Conservation (phyloP, 2,888 invertebrate genomes). For the Morpho deidamia region DNA sequence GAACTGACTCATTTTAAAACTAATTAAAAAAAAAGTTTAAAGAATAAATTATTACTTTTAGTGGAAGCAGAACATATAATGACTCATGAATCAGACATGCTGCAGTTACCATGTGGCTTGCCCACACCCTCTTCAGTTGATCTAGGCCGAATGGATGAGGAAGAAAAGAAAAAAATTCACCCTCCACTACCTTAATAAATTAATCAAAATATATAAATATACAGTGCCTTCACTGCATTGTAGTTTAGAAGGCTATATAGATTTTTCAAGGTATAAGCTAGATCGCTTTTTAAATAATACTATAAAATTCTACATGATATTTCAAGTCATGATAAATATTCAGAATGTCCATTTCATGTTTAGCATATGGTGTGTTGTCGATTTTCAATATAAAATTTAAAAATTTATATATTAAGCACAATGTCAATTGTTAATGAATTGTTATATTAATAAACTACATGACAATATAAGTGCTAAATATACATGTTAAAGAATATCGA, state of each 20-base stretch:
- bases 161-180: conserved; percentile 82
- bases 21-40: not conserved
- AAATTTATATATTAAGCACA: too few species aligned
- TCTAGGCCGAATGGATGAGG: conserved; percentile 79
- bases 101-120: conserved; percentile 85
- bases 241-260: conserved; percentile 15
- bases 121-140: conserved; percentile 87
- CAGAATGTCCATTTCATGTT: too few species aligned
- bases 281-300: conserved; percentile 10
- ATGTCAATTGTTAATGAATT: too few species aligned
- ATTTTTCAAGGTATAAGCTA: conserved; percentile 12
- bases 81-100: conserved; percentile 83
- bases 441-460: too few species aligned
- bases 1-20: too few species aligned
- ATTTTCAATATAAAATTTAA: too few species aligned
- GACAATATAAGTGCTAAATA: too few species aligned
- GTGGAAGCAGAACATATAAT: conserved; percentile 90
- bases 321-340: too few species aligned
- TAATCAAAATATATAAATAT: not conserved
- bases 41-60: conserved; percentile 31
- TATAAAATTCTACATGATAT: not conserved
- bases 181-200: conserved; percentile 66
- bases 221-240: conserved; percentile 22
- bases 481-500: too few species aligned
- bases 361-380: too few species aligned